Conservation (phyloP, 2,888 invertebrate species). For the Archaeoteleia sp. region DNA sequence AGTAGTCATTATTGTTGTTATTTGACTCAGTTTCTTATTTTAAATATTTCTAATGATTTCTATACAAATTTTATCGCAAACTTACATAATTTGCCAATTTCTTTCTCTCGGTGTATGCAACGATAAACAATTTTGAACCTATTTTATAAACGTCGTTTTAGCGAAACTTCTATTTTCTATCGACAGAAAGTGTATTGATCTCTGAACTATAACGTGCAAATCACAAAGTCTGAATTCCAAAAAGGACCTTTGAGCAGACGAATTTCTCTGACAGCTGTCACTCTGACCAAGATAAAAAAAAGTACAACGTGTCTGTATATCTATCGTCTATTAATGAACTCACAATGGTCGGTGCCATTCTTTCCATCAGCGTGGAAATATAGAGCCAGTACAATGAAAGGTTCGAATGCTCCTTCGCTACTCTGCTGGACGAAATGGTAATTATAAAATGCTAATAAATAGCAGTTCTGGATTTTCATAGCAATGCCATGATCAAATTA, state of each 20-base stretch:
- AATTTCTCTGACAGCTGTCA: slow-evolving; percentile 38
- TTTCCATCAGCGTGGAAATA: slow-evolving; percentile 7
- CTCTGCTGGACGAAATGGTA: background rate
- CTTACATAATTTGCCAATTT: no score
- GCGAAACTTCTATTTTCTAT: background rate
- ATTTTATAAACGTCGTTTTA: no score
- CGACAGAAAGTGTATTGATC: slow-evolving; percentile 8
- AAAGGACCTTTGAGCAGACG: slow-evolving; percentile 13
- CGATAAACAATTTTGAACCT: no score
- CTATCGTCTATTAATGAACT: slow-evolving; percentile 53
- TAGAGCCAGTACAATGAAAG: background rate
- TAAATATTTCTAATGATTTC: no score
- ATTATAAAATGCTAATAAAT: slow-evolving; percentile 6
- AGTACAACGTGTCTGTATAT: slow-evolving; percentile 38
- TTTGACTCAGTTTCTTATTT: no score
- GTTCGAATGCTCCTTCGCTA: background rate
- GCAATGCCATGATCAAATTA: background rate
- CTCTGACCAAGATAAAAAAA: slow-evolving; percentile 15
- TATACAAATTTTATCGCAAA: no score
- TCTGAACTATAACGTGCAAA: background rate
- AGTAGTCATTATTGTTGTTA: no score
- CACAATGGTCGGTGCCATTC: slow-evolving; percentile 30
- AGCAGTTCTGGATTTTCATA: background rate
- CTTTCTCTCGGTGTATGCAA: no score
- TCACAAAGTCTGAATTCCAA: slow-evolving; percentile 5